Percentiles rank a stretch among this genome's conserved stretches.
Conservation (phyloP, 2,113 vertebrate genomes). For the Fulica atra region DNA sequence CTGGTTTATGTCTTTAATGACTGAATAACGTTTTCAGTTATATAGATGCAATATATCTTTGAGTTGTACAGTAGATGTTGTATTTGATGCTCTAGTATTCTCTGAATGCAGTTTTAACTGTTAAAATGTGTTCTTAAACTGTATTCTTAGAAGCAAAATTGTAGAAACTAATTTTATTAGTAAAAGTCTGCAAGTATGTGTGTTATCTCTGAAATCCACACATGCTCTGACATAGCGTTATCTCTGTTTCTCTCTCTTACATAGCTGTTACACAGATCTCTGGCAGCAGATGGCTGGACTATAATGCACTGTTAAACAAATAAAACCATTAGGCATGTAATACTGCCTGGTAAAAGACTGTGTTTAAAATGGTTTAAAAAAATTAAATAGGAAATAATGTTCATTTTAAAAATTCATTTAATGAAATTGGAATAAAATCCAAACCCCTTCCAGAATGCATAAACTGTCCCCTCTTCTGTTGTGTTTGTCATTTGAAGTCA, state of each 20-base stretch:
- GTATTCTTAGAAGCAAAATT: not conserved
- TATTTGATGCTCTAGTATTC: not conserved
- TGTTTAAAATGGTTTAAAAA: constrained; percentile 51
- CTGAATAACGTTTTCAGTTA: not conserved
- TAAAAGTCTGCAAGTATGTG: constrained; percentile 31
- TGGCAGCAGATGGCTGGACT: constrained; percentile 63
- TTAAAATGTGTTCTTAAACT: not conserved
- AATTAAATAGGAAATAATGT: constrained; percentile 39
- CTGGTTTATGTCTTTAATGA: not conserved
- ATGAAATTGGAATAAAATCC: constrained; percentile 27
- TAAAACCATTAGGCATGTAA: constrained; percentile 54
- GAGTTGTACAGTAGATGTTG: not conserved
- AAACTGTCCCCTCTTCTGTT: not conserved
- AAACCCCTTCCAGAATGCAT: not conserved
- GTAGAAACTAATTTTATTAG: not conserved
- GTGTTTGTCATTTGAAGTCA: not conserved
- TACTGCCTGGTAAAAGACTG: constrained; percentile 40
- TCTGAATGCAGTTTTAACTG: constrained; percentile 10
- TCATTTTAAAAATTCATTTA: constrained; percentile 32
- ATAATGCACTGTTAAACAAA: constrained; percentile 65
- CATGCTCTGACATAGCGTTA: constrained; percentile 47
- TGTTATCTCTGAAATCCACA: constrained; percentile 37
- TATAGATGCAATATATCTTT: not conserved
- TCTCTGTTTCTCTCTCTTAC: constrained; percentile 35
- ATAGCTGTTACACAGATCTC: constrained; percentile 19